phyloP scores from a whole-genome alignment of 2,113 vertebrate species.

The Otus sunia region DNA sequence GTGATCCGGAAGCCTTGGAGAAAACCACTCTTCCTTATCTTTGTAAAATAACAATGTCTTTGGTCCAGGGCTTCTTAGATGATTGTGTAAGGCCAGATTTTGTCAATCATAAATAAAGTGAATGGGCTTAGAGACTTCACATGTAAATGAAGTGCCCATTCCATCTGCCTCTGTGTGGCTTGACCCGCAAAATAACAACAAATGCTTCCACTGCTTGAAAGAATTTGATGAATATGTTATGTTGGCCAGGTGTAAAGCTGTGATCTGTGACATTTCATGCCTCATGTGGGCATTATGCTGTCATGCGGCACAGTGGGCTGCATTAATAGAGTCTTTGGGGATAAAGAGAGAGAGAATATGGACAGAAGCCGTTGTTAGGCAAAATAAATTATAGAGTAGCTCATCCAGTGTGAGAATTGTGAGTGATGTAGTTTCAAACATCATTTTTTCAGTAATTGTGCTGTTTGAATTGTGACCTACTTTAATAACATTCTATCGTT shows the following conservation, averaged over 20 bases:
- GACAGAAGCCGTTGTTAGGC: constrained; percentile 61
- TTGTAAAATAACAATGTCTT: neutral
- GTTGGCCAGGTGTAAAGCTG: constrained; percentile 56
- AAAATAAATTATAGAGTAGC: constrained; percentile 56
- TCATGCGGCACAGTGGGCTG: constrained; percentile 38
- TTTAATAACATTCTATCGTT: constrained; percentile 44
- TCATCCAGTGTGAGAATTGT: neutral
- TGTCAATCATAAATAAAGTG: neutral
- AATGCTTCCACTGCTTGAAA: neutral
- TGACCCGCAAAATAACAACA: constrained; percentile 55
- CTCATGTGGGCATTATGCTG: constrained; percentile 46
- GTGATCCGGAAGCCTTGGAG: neutral
- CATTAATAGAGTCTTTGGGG: constrained; percentile 49
- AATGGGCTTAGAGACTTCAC: neutral
- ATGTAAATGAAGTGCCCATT: constrained; percentile 4
- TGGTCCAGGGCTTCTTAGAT: neutral
- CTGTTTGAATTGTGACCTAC: constrained; percentile 56
- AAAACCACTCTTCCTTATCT: neutral
- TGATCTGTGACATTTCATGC: constrained; percentile 58
- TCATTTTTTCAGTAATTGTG: constrained; percentile 34
- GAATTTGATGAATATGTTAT: constrained; percentile 24
- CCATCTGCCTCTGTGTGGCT: constrained; percentile 32
- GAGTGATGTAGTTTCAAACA: constrained; percentile 23
- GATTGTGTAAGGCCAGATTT: neutral
- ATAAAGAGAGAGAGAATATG: constrained; percentile 10